phyloP scores from a whole-genome alignment of 2,888 invertebrate species.

The Eremobia ochroleuca region DNA sequence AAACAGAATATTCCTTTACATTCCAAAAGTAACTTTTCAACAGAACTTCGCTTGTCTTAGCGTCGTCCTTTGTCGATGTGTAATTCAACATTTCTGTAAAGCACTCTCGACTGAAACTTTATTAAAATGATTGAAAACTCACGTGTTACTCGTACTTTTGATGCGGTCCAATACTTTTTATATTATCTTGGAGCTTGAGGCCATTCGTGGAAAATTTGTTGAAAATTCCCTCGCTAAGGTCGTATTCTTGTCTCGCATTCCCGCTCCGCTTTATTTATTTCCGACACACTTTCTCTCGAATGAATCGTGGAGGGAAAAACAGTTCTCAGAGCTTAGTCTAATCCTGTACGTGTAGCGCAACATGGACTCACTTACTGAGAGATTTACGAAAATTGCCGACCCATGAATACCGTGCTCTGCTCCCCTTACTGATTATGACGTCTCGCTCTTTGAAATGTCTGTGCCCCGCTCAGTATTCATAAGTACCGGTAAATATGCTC shows the following conservation, averaged over 20 bases:
- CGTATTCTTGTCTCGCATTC: conserved; percentile 74
- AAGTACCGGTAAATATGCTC: conserved; percentile 55
- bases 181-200: conserved; percentile 65
- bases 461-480: conserved; percentile 49
- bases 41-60: conserved; percentile 56
- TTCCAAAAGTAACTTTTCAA: conserved; percentile 68
- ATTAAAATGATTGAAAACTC: conserved; percentile 59
- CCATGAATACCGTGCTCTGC: conserved; percentile 71
- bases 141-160: conserved; percentile 64
- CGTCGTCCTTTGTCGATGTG: conserved; percentile 43
- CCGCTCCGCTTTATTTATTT: conserved; percentile 78
- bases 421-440: conserved; percentile 65
- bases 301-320: conserved; percentile 80
- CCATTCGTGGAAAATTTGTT: conserved; percentile 69
- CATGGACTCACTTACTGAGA: conserved; percentile 80
- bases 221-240: conserved; percentile 64
- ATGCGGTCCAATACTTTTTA: conserved; percentile 60
- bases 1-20: conserved; percentile 71
- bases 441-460: conserved; percentile 51
- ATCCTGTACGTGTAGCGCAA: conserved; percentile 79
- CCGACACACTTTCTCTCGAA: conserved; percentile 75
- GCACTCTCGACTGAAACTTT: conserved; percentile 48
- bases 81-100: conserved; percentile 52
- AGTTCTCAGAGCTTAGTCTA: conserved; percentile 82
- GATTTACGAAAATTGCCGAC: conserved; percentile 78